Base-by-base conservation (phyloP, 2,888 invertebrate species). In the Drosophila vallismaia region DNA sequence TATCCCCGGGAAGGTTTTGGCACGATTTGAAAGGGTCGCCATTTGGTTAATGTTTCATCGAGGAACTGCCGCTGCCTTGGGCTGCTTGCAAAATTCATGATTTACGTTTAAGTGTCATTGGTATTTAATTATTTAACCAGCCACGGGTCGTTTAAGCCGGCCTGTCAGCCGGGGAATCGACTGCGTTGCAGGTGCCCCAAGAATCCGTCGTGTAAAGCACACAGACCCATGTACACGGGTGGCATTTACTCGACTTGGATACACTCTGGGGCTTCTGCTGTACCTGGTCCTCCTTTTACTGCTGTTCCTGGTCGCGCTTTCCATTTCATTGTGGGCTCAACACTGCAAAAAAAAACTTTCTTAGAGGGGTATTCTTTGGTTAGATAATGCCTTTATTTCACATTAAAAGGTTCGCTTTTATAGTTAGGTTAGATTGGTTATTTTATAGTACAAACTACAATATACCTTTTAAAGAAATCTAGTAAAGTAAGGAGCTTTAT, bases 91-190 rank as follows among this genome's bases (percentile, higher is more conserved):
- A 85, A 80, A 86, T 86, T 86, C 85, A 85, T 85, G 87, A 86
- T 85, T 85, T 85, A 85, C 85, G 78, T 86, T 85, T 77, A 85
- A 85, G 84, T 85, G 84, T 85, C 84, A 85, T 85, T 85, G 85
- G 75, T 84, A 67, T 75, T 85, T 82, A 85, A 86, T 86, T 85
- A 85, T 85, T 85, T 76, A 85, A 74, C 70, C 71, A 38, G 67
- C 66, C 71, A 58, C 57, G 49, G 46, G 80, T 85, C 81, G 79
- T 67, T 81, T 81, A 82, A 85, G 75, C 69, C 54, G 33, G n/a
- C 54, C 33, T 40, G 64, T 54, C 64, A 63, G 24, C 64, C 38
- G 63, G 64, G 51, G 64, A 63, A 46, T 63, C 46, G 51, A 38
- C 38, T 45, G 63, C 63, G 52, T 38, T 62, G 36, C 63, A 64